These are phyloP conservation scores for Andrena hattorfiana DNA, from an alignment of 2,888 invertebrate species.

Conservation along the genomic window DNA sequence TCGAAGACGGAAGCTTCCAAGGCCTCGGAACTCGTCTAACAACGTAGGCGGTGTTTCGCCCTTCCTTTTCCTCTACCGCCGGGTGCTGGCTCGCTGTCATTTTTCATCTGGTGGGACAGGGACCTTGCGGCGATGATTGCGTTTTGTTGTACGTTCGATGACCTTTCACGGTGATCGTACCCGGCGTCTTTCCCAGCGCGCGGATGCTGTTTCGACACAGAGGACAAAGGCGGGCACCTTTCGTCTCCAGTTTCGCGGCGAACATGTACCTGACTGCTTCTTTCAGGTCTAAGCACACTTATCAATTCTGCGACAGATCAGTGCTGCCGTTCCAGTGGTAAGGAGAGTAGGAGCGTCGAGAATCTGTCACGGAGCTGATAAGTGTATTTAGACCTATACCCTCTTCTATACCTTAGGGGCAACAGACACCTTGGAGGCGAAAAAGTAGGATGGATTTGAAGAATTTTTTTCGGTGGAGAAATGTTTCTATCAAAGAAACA, in stretches of 20 bases:
- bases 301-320: too few species aligned
- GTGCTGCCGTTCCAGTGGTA: too few species aligned
- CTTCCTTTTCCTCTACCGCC: slow-evolving; percentile 6
- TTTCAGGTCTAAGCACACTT: not conserved
- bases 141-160: slow-evolving; percentile 39
- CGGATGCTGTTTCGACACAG: slow-evolving; percentile 5
- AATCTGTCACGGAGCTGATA: too few species aligned
- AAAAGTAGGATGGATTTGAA: too few species aligned
- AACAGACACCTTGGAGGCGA: too few species aligned
- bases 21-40: slow-evolving; percentile 25
- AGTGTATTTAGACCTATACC: too few species aligned
- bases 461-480: too few species aligned
- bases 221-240: slow-evolving; percentile 12
- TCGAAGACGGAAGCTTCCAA: slow-evolving; percentile 32
- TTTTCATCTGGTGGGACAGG: not conserved
- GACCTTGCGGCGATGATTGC: slow-evolving; percentile 33
- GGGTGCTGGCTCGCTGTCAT: not conserved
- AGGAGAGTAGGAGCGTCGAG: too few species aligned
- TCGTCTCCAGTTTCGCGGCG: too few species aligned
- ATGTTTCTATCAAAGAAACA: too few species aligned
- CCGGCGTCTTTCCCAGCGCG: not conserved
- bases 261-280: not conserved
- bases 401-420: too few species aligned
- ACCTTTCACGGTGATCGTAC: slow-evolving; percentile 30
- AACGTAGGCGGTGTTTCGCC: slow-evolving; percentile 15